Conservation (phyloP, 2,888 invertebrate genomes). For the Drosophila helvetica region DNA sequence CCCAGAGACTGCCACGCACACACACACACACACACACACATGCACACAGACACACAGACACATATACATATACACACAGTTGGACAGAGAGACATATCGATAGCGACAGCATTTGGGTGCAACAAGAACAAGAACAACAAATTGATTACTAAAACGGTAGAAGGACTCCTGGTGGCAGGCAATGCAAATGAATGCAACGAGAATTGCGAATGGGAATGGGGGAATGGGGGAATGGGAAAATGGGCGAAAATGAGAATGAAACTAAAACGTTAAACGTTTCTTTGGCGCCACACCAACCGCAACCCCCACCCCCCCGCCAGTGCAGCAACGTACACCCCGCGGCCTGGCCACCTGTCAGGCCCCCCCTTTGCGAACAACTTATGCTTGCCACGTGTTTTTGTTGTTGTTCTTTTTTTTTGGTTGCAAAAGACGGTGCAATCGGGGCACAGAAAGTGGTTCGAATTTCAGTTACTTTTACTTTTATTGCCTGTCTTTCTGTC, state of each 20-base stretch:
- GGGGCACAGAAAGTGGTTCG: constrained; percentile 13
- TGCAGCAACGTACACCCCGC: too few species aligned
- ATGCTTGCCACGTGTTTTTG: constrained; percentile 19
- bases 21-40: constrained; percentile 15
- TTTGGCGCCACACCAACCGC: constrained; percentile 65
- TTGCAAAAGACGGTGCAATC: constrained; percentile 20
- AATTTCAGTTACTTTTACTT: constrained; percentile 59
- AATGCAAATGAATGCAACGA: constrained; percentile 1
- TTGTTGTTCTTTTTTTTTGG: constrained; percentile 15
- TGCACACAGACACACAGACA: constrained; percentile 1
- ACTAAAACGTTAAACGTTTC: constrained; percentile 72
- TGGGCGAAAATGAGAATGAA: constrained; percentile 65
- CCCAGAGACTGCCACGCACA: constrained; percentile 41
- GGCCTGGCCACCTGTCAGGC: neutral
- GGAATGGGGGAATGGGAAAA: constrained; percentile 44
- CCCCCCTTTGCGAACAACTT: constrained; percentile 15
- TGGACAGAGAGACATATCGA: constrained; percentile 30
- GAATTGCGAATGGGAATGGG: constrained; percentile 13
- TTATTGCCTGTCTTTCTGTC: constrained; percentile 48
- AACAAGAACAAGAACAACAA: constrained; percentile 44
- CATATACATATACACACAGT: neutral
- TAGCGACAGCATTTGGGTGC: constrained; percentile 44
- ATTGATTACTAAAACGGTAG: constrained; percentile 44
- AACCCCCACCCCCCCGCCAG: constrained; percentile 3
- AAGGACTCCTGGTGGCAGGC: neutral